Conservation (phyloP, 2,797 vertebrate genomes). For the Poeciliopsis presidionis region DNA sequence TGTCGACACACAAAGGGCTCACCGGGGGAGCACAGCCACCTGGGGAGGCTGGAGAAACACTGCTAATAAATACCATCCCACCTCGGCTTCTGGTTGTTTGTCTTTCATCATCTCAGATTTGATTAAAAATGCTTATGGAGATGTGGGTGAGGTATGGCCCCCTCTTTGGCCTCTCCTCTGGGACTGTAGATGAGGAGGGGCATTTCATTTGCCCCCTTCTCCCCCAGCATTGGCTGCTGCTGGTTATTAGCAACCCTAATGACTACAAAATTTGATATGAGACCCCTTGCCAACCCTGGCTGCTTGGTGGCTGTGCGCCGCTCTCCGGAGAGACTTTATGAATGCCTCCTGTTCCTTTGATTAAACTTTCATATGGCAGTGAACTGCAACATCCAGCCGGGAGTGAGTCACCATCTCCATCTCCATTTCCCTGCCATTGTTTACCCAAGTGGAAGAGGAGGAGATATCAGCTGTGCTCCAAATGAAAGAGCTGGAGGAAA, state of each 20-base stretch:
- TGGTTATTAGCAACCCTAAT: conserved; percentile 80
- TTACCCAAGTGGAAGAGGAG: conserved; percentile 74
- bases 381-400: conserved; percentile 63
- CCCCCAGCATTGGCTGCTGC: conserved; percentile 54
- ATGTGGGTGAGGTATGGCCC: conserved; percentile 56
- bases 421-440: conserved; percentile 69
- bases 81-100: conserved; percentile 66
- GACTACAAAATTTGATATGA: conserved; percentile 81
- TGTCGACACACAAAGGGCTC: conserved; percentile 52
- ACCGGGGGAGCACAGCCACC: conserved; percentile 32
- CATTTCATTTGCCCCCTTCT: conserved; percentile 66
- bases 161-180: conserved; percentile 60
- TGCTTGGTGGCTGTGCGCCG: conserved; percentile 62
- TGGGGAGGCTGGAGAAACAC: conserved; percentile 47
- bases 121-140: conserved; percentile 69
- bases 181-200: conserved; percentile 59
- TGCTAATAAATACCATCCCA: conserved; percentile 63
- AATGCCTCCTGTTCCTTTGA: conserved; percentile 76
- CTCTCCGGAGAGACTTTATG: conserved; percentile 66
- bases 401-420: conserved; percentile 66
- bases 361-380: conserved; percentile 76
- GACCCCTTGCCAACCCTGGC: conserved; percentile 70
- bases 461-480: conserved; percentile 74
- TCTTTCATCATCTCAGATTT: conserved; percentile 72
- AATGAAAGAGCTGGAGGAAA: conserved; percentile 67